Evolutionary conservation across 23 tunicate species (phyloP).

Genomic region (Phallusia fumigata): DNA sequence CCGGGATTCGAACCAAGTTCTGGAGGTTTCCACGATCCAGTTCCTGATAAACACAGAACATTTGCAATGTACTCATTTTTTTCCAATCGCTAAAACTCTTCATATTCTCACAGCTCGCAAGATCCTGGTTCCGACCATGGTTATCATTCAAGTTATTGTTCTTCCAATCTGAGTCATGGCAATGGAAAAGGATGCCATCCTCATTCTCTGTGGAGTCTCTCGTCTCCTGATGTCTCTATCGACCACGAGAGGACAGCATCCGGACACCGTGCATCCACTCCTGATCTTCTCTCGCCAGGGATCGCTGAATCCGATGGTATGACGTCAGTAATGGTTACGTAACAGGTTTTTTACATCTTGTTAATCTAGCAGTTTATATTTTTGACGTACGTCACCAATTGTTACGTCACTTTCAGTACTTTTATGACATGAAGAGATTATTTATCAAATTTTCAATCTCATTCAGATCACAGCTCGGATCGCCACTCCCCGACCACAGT

Average conservation of each 20-base stretch:
- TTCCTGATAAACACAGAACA: too few species aligned
- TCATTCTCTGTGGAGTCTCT: slow-evolving; percentile 67
- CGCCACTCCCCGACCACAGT: slow-evolving; percentile 39
- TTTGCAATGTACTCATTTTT: too few species aligned
- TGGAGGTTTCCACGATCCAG: too few species aligned
- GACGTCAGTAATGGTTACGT: not conserved
- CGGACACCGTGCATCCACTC: slow-evolving; percentile 46
- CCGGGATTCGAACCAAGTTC: not conserved
- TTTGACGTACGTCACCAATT: too few species aligned
- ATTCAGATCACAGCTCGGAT: not conserved
- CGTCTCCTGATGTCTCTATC: slow-evolving; percentile 81
- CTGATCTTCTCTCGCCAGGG: slow-evolving; percentile 22
- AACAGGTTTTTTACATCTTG: not conserved
- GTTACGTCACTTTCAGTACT: too few species aligned
- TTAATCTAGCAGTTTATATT: too few species aligned
- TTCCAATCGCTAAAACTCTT: not conserved
- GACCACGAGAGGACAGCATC: slow-evolving; percentile 56
- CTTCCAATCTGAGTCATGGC: slow-evolving; percentile 50
- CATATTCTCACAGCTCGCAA: not conserved
- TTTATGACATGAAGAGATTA: too few species aligned
- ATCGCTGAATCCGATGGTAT: slow-evolving; percentile 1
- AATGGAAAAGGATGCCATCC: slow-evolving; percentile 21
- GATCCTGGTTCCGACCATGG: slow-evolving; percentile 51
- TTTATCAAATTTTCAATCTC: too few species aligned
- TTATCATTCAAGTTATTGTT: slow-evolving; percentile 56